Conservation (phyloP, 2,888 invertebrate genomes). For the Drosophila lutescens region DNA sequence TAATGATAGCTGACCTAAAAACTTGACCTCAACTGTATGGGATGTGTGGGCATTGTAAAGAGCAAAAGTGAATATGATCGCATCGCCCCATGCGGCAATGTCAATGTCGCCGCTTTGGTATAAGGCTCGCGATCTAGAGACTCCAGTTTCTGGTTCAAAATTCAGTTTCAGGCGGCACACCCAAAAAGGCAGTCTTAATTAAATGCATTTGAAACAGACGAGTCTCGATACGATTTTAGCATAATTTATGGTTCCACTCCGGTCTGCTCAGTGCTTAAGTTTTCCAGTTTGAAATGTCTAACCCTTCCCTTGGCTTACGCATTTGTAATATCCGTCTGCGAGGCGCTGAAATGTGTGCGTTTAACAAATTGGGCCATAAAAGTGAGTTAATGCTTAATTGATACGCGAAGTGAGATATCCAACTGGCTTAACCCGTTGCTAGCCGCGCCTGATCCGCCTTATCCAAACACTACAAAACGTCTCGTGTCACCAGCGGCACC, state of each 20-base stretch:
- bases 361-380: slow-evolving; percentile 70
- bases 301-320: slow-evolving; percentile 11
- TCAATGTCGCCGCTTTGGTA: slow-evolving; percentile 62
- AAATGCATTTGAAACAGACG: slow-evolving; percentile 57
- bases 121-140: not conserved
- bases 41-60: slow-evolving; percentile 29
- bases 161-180: slow-evolving; percentile 55
- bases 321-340: slow-evolving; percentile 11
- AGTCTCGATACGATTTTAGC: slow-evolving; percentile 63
- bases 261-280: slow-evolving; percentile 33
- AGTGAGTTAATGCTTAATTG: slow-evolving; percentile 57
- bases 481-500: slow-evolving; percentile 48
- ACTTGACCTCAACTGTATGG: slow-evolving; percentile 5
- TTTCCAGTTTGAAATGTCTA: slow-evolving; percentile 42
- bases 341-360: slow-evolving; percentile 60
- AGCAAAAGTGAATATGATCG: slow-evolving; percentile 51
- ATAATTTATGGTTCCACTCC: slow-evolving; percentile 70
- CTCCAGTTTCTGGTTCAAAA: slow-evolving; percentile 16
- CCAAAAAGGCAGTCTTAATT: slow-evolving; percentile 65
- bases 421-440: slow-evolving; percentile 43
- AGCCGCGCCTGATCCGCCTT: slow-evolving; percentile 28
- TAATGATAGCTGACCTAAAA: not conserved
- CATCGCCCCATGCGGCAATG: slow-evolving; percentile 70
- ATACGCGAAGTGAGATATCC: slow-evolving; percentile 43
- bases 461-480: slow-evolving; percentile 37